Base-by-base conservation (phyloP, 1,140 invertebrate species). In the Lasioglossum albipes region DNA sequence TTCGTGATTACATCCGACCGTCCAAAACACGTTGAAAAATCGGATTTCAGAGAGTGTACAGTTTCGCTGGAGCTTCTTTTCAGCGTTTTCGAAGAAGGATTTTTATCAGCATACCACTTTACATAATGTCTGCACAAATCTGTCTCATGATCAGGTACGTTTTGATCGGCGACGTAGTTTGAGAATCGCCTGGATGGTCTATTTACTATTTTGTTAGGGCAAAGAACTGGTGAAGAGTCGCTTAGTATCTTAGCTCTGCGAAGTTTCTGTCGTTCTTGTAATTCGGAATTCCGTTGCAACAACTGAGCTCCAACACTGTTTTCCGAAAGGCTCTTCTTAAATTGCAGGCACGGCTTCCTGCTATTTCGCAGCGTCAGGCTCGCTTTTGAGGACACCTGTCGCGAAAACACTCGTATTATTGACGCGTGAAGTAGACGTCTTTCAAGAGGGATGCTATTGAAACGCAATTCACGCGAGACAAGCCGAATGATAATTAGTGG, bases 331-430 rank as follows among this genome's bases (percentile, higher is more conserved):
- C 59, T 64, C 22, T 61, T 22, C 7, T 16, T 18, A 7, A n/a
- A 7, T 7, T 27, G n/a, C 49, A 18, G 16, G 22, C 12, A 9
- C 4, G 27, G 22, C 2, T 49, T 57, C 12, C 27, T 70, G 9
- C 66, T 45, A 10, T 27, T 65, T 13, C 2, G 31, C 13, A 42
- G n/a, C 36, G 57, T 20, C 9, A 18, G 54, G 18, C 9, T 73
- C 59, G 22, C 42, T 20, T 66, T 66, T 42, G 64, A 42, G 7
- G 52, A 65, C 12, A 81, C 78, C 84, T 84, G 9, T 70, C 57
- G 20, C 10, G 18, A 27, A 68, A 42, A 68, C 45, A 27, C 9
- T 3, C 0, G 12, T 68, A 49, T 22, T 49, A 68, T 22, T n/a
- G 22, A 22, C 5, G 20, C 7, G 18, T 9, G 7, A 42, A 66